Evolutionary conservation across 2,888 invertebrate genomes (phyloP).

Genomic region (Bombylius discolor): DNA sequence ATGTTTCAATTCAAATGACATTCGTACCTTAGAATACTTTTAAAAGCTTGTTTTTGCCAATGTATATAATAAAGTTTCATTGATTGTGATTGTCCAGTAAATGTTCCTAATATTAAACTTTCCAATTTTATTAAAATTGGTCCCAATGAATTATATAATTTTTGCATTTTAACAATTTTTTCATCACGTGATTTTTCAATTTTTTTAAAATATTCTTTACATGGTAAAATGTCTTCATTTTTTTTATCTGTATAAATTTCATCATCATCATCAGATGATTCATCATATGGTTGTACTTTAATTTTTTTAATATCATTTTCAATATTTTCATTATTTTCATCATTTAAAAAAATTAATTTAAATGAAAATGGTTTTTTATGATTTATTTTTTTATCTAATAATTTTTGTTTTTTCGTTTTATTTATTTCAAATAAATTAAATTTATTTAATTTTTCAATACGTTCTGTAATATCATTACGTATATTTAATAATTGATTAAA

Average conservation of each 20-base stretch:
- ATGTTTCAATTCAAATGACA: background rate
- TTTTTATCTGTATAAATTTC: background rate
- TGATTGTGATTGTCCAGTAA: constrained; percentile 56
- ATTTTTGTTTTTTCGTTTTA: constrained; percentile 6
- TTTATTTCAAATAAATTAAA: constrained; percentile 41
- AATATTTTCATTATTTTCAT: background rate
- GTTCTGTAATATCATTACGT: constrained; percentile 45
- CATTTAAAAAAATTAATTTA: background rate
- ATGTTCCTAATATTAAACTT: constrained; percentile 65
- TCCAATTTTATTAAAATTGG: constrained; percentile 78
- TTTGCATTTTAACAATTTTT: constrained; percentile 51
- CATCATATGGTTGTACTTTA: background rate
- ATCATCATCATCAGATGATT: background rate
- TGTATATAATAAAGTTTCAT: constrained; percentile 66
- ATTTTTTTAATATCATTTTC: background rate
- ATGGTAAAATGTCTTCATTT: constrained; percentile 7
- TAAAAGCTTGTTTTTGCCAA: constrained; percentile 73
- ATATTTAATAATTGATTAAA: constrained; percentile 57
- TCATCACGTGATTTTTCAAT: constrained; percentile 56
- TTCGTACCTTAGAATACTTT: constrained; percentile 45
- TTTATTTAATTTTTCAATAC: constrained; percentile 42
- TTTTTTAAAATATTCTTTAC: constrained; percentile 49
- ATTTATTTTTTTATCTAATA: background rate
- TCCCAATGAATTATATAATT: constrained; percentile 65
- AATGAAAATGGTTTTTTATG: background rate